These are phyloP conservation scores for Aphrophora alni DNA, from an alignment of 2,888 invertebrate genomes.

Conservation along the genomic window DNA sequence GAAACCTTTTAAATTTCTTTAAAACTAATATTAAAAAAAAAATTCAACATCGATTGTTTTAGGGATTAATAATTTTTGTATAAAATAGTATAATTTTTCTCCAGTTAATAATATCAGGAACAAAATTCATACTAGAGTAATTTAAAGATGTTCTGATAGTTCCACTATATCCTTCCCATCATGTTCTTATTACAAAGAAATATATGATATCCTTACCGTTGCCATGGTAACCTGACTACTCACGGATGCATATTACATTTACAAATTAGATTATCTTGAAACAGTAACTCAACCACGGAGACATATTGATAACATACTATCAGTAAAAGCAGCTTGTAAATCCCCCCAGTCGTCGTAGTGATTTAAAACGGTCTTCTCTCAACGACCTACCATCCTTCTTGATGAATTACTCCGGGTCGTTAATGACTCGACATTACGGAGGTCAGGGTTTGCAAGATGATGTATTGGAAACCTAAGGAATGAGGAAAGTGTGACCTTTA, in stretches of 20 bases:
- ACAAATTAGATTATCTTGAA: neutral
- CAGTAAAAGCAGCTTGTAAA: neutral
- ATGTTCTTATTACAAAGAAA: neutral
- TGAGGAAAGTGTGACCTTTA: neutral
- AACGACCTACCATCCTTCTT: neutral
- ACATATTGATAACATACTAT: neutral
- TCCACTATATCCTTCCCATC: neutral
- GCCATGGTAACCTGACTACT: neutral
- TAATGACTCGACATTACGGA: neutral
- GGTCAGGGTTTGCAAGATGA: neutral
- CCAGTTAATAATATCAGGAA: no score
- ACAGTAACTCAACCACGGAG: neutral
- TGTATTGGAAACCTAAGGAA: neutral
- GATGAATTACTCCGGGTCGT: neutral
- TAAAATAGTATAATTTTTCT: no score
- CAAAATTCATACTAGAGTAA: no score
- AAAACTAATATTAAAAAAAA: no score
- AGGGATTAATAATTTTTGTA: no score
- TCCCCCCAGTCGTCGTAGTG: neutral
- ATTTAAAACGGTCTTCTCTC: neutral
- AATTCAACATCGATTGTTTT: no score
- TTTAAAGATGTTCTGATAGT: no score
- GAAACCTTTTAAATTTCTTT: no score
- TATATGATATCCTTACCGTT: neutral
- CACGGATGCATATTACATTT: neutral